phyloP scores from a whole-genome alignment of 1,140 invertebrate species.

The Saccostrea echinata region DNA sequence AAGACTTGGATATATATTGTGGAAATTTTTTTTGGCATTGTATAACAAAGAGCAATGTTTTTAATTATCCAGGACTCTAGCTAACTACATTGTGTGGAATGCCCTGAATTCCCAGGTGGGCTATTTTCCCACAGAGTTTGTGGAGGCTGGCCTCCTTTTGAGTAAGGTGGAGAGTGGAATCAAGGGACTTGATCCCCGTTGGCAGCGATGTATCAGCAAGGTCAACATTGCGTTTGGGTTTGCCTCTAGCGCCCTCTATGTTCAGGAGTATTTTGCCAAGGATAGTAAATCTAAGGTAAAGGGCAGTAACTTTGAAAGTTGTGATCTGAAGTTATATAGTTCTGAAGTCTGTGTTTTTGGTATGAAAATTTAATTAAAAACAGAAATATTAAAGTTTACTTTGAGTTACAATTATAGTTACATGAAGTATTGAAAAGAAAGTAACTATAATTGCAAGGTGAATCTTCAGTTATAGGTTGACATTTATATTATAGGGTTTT shows the following conservation, averaged over 20 bases:
- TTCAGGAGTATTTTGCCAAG: constrained; percentile 61
- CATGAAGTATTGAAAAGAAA: too few species aligned
- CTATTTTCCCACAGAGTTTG: constrained; percentile 87
- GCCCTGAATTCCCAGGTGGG: constrained; percentile 87
- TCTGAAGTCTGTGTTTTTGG: too few species aligned
- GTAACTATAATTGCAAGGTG: too few species aligned
- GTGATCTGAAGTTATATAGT: too few species aligned
- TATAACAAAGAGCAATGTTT: background rate
- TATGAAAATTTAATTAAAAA: too few species aligned
- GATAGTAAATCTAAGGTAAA: constrained; percentile 63
- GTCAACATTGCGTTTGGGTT: constrained; percentile 92
- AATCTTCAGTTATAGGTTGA: too few species aligned
- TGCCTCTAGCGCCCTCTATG: constrained; percentile 90
- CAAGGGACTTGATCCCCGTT: constrained; percentile 88
- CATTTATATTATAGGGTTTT: too few species aligned
- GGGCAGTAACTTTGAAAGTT: too few species aligned
- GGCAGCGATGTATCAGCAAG: constrained; percentile 92
- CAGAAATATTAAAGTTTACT: too few species aligned
- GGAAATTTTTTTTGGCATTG: background rate
- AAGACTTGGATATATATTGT: too few species aligned
- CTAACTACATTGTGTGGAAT: constrained; percentile 92
- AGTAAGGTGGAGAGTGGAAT: constrained; percentile 82
- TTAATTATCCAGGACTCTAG: constrained; percentile 81
- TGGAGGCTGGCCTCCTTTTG: constrained; percentile 77
- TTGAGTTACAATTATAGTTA: too few species aligned